Conservation (phyloP, 2,888 invertebrate genomes). For the Protonemura montana region DNA sequence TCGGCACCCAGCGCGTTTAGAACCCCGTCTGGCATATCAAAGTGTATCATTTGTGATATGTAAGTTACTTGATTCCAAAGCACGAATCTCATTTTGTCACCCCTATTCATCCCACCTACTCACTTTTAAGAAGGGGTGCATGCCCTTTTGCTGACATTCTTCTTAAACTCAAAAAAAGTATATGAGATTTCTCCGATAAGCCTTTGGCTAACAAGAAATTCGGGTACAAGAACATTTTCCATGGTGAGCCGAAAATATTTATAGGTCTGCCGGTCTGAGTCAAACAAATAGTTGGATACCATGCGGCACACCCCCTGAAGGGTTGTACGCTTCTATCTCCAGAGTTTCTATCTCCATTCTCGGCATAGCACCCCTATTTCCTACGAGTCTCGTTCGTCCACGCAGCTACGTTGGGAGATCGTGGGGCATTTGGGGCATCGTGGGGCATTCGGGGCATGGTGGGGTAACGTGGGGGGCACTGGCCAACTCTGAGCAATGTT, state of each 20-base stretch:
- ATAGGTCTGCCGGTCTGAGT: constrained; percentile 20
- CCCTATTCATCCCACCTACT: constrained; percentile 19
- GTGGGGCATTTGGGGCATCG: no score
- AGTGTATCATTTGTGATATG: background rate
- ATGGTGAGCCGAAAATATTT: constrained; percentile 4
- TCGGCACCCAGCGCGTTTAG: no score
- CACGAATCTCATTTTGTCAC: constrained; percentile 30
- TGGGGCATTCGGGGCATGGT: background rate
- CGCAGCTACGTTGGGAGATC: background rate
- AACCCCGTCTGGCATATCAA: background rate
- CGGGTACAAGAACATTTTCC: background rate
- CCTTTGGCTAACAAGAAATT: constrained; percentile 30
- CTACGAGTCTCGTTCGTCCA: background rate
- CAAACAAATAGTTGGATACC: constrained; percentile 36
- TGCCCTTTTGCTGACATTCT: constrained; percentile 12
- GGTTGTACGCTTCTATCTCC: constrained; percentile 7
- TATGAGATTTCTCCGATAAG: constrained; percentile 31
- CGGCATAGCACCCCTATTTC: constrained; percentile 20
- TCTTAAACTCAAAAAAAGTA: background rate
- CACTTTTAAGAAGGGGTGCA: constrained; percentile 32
- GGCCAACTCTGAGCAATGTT: background rate
- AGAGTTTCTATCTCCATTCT: background rate
- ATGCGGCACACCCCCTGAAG: background rate
- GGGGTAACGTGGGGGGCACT: background rate
- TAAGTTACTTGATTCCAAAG: constrained; percentile 34